Percentiles rank a stretch among this genome's conserved stretches.
Evolutionary conservation across 2,888 invertebrate species (phyloP).

Genomic region (Altica lythri): DNA sequence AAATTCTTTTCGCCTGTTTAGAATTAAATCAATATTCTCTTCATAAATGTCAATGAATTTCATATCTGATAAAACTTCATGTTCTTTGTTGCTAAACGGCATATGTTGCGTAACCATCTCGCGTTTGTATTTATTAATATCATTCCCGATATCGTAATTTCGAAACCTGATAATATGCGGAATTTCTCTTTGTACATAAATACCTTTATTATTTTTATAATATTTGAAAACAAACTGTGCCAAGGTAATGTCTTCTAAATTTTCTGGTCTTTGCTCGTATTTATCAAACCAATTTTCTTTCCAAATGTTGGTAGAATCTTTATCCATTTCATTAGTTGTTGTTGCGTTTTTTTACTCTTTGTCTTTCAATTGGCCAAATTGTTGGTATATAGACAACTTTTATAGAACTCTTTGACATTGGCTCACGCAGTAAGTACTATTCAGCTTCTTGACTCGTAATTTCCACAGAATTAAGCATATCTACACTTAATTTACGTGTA

Average conservation of each 20-base stretch:
- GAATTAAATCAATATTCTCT: constrained; percentile 45
- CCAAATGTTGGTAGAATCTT: constrained; percentile 53
- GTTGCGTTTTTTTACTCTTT: constrained; percentile 46
- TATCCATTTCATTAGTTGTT: constrained; percentile 45
- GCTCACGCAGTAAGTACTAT: constrained; percentile 55
- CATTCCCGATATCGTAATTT: constrained; percentile 48
- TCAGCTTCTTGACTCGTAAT: constrained; percentile 36
- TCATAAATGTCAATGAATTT: constrained; percentile 48
- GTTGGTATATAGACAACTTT: constrained; percentile 51
- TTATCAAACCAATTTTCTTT: constrained; percentile 54
- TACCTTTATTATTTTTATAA: constrained; percentile 9
- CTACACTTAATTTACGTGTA: constrained; percentile 36
- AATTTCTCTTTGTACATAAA: constrained; percentile 34
- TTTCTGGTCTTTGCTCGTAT: constrained; percentile 52
- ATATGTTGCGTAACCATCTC: constrained; percentile 51
- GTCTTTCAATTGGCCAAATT: constrained; percentile 52
- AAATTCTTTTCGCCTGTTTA: constrained; percentile 43
- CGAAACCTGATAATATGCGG: constrained; percentile 50
- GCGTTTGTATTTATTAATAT: constrained; percentile 48
- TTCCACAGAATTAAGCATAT: constrained; percentile 44
- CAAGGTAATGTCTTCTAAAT: constrained; percentile 47
- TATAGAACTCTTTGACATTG: constrained; percentile 51
- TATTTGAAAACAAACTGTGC: constrained; percentile 53
- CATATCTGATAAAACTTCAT: constrained; percentile 49
- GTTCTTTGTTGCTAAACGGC: constrained; percentile 51